Percentiles rank a stretch among this genome's conserved stretches.
These are phyloP conservation scores for Redunca redunca DNA, from an alignment of 2,113 vertebrate genomes.

Conservation along the genomic window DNA sequence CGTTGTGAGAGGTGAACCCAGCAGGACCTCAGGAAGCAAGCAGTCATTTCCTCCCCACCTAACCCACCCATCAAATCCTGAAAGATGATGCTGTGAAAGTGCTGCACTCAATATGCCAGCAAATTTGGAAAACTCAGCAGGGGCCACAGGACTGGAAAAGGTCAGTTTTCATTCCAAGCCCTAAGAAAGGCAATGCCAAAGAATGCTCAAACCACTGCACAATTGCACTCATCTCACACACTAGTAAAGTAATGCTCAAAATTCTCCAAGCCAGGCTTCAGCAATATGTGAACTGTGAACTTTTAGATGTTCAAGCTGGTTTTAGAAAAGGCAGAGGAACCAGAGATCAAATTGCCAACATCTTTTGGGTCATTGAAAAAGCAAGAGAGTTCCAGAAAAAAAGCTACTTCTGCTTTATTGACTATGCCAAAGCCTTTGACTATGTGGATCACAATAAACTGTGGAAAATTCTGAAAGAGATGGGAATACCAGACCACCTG, in stretches of 20 bases:
- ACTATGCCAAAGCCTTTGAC: background rate
- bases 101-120: background rate
- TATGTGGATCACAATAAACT: background rate
- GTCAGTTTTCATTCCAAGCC: background rate
- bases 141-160: rapidly evolving
- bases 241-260: background rate
- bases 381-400: background rate
- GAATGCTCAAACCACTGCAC: rapidly evolving
- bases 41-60: background rate
- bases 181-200: background rate
- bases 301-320: background rate
- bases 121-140: background rate
- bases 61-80: background rate
- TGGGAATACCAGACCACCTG: background rate
- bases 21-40: background rate
- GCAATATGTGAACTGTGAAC: rapidly evolving
- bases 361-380: rapidly evolving
- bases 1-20: no score
- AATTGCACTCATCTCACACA: background rate
- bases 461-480: background rate
- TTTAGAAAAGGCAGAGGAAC: background rate
- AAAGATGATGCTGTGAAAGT: background rate
- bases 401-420: background rate
- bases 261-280: background rate
- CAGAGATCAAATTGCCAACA: background rate